Evolutionary conservation across 1,140 invertebrate species (phyloP).

Genomic region (Proales similis): DNA sequence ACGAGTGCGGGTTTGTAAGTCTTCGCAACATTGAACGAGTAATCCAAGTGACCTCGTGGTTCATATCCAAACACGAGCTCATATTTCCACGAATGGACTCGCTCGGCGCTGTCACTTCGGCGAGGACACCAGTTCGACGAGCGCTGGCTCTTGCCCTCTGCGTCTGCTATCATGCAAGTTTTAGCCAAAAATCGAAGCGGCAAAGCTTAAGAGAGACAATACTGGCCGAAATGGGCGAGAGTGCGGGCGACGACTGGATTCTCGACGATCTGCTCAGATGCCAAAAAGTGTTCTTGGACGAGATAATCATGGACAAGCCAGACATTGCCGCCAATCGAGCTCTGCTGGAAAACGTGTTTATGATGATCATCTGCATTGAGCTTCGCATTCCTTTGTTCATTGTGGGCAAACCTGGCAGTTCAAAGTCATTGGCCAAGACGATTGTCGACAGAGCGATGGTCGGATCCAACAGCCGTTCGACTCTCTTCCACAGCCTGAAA

Average conservation of each 20-base stretch:
- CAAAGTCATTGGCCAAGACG: slow-evolving; percentile 47
- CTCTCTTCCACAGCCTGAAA: slow-evolving; percentile 43
- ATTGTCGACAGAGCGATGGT: slow-evolving; percentile 47
- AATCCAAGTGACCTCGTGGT: slow-evolving; percentile 40
- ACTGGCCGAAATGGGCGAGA: background rate
- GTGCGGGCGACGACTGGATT: background rate
- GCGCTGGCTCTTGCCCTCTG: slow-evolving; percentile 43
- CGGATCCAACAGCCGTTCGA: slow-evolving; percentile 40
- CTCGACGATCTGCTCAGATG: slow-evolving; percentile 39
- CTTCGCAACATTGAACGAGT: slow-evolving; percentile 47
- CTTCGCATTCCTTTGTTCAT: slow-evolving; percentile 46
- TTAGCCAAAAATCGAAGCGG: slow-evolving; percentile 40
- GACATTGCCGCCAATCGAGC: slow-evolving; percentile 48
- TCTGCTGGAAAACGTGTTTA: slow-evolving; percentile 47
- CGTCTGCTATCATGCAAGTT: slow-evolving; percentile 45
- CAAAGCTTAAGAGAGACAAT: slow-evolving; percentile 40
- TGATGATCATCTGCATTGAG: slow-evolving; percentile 48
- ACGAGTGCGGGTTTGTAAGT: slow-evolving; percentile 51
- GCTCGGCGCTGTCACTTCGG: background rate
- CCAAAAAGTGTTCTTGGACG: slow-evolving; percentile 44
- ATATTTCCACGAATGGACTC: slow-evolving; percentile 3
- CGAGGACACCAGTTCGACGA: slow-evolving; percentile 39
- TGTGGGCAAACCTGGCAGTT: slow-evolving; percentile 48
- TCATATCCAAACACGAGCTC: background rate
- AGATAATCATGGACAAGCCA: slow-evolving; percentile 41